Base-by-base conservation (phyloP, 2,888 invertebrate species). In the Allolobophora icterica region DNA sequence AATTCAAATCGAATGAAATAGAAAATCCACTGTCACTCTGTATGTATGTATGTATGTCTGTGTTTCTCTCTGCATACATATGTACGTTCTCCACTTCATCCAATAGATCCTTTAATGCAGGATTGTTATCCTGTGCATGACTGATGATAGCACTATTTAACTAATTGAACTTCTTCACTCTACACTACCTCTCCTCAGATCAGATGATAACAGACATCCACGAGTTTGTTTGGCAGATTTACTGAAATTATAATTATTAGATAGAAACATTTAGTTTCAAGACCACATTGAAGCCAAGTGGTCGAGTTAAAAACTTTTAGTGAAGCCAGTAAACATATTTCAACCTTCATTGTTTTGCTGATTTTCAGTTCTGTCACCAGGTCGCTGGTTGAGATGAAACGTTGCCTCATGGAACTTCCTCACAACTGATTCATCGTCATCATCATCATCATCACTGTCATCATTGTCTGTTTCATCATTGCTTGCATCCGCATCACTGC, bases 351-450 rank as follows among this genome's bases (percentile, higher is more conserved):
- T 15, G 24, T 35, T 87, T 38, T 35, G 87, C 38, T 87, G 87
- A 13, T 24, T 87, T 34, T 87, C 87, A 87, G 6, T 87, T 17
- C 35, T 87, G 35, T 87, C 87, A 34, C 38, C 87, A 35, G 87
- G 35, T 34, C 38, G 87, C 87, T 35, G 87, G 38, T 17, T 35
- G 34, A 34, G 87, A 15, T 87, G 4, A 87, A 87, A 35, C 24
- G 87, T 87, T 15, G 87, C 87, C 87, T 87, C 87, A 15, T 87
- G 87, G 87, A 87, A 87, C 24, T 87, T 87, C 38, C 87, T 87
- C 38, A 87, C 87, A 24, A 87, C 87, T 35, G 87, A 87, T 15
- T 87, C 87, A 34, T 84, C 84, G 30, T 84, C 84, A 87, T 33
- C 34, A 19, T 87, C 87, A 5, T 87, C 84, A 33, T 84, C 84